Evolutionary conservation across 1,140 invertebrate genomes (phyloP), one percentile per base, ranked within the genome.

Genomic region (Lucilia sericata): DNA sequence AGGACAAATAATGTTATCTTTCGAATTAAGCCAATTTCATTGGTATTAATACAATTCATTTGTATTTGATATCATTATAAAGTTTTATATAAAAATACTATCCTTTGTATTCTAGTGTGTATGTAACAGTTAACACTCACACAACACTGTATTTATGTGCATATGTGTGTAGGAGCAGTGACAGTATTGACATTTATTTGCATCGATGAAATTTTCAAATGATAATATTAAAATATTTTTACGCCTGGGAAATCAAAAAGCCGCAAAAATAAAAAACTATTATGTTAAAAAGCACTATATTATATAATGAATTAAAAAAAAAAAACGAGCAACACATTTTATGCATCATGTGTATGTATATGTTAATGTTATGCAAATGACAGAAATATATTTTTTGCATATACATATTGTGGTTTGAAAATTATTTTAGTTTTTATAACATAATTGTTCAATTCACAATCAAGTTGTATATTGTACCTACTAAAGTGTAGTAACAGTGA

Each of bases 131-230:
- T 42, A 42, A 42, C 10, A 42, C 42, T 42, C 42, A 42, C 42
- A 42, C 10, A 42, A 42, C 10, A 10, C 42, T 42, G 42, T 10
- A 42, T 10, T 2, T 30, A 30, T 30, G 3, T 30, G 25, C 3
- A 30, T 30, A 42, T 42, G 42, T 42, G 42, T 42, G 5, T 7
- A 42, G 42, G n/a, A n/a, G 55, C 55, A 60, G 13, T 60, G n/a
- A 60, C 55, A n/a, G 55, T 14, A 60, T 60, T 60, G n/a, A 60
- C 55, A n/a, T 60, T 60, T 60, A 60, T 60, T 7, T 60, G 55
- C 42, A 8, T 60, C 14, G 55, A 60, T 60, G n/a, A n/a, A n/a
- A 60, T 14, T 60, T 60, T 60, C 55, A 60, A 60, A 60, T 60
- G 17, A n/a, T 60, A 60, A 60, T 60, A 14, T 60, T 60, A n/a